Percentiles rank a stretch among this genome's conserved stretches.
phyloP scores from a whole-genome alignment of 2,113 vertebrate species.

The Gila orcuttii region DNA sequence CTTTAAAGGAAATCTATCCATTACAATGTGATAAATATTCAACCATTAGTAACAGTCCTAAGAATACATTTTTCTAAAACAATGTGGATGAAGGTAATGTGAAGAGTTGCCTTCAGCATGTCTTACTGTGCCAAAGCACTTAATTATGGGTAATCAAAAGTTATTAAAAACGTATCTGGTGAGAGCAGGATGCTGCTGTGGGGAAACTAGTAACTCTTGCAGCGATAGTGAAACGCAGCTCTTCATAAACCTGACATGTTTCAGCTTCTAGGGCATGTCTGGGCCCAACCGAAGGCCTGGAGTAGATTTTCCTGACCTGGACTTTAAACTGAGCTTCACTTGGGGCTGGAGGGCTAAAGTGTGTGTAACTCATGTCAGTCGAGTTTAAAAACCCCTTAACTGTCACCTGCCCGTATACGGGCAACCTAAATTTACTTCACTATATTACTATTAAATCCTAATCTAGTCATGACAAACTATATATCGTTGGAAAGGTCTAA shows the following conservation, averaged over 20 bases:
- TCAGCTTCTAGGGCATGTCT: constrained; percentile 27
- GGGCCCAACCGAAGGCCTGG: constrained; percentile 12
- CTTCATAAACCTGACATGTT: constrained; percentile 40
- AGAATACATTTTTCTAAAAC: not conserved
- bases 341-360: not conserved
- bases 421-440: too few species aligned
- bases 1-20: not conserved
- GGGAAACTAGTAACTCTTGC: constrained; percentile 8
- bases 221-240: constrained; percentile 8
- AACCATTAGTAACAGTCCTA: not conserved
- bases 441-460: too few species aligned
- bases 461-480: too few species aligned
- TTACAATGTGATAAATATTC: not conserved
- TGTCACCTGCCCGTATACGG: too few species aligned
- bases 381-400: too few species aligned
- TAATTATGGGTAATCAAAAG: constrained; percentile 49
- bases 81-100: not conserved
- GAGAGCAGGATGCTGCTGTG: not conserved
- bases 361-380: not conserved
- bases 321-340: constrained; percentile 25
- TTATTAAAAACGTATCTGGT: constrained; percentile 38
- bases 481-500: too few species aligned
- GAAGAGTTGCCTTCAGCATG: constrained; percentile 21
- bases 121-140: constrained; percentile 21
- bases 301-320: constrained; percentile 34